Conservation (phyloP, 2,888 invertebrate species). For the Bruchidius siliquastri region DNA sequence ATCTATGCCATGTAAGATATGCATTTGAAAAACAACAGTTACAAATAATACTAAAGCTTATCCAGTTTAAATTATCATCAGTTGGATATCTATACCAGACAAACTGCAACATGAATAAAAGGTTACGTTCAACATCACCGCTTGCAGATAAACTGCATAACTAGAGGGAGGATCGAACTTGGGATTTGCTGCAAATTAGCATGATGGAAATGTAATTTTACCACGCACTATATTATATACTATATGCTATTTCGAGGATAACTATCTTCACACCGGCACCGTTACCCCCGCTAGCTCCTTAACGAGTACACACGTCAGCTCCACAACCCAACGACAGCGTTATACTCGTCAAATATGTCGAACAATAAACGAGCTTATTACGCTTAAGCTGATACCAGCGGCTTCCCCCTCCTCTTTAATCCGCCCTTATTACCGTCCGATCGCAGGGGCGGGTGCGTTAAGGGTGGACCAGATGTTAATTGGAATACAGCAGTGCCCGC, state of each 20-base stretch:
- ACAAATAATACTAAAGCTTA: too few relatives aligned
- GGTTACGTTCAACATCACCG: too few relatives aligned
- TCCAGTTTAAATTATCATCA: too few relatives aligned
- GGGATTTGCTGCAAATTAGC: too few relatives aligned
- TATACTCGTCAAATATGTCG: conserved; percentile 17
- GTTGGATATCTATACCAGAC: too few relatives aligned
- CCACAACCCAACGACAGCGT: background rate
- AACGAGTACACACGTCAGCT: background rate
- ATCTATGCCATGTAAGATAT: too few relatives aligned
- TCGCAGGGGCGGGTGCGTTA: background rate
- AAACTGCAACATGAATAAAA: too few relatives aligned
- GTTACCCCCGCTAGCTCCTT: background rate
- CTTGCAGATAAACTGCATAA: too few relatives aligned
- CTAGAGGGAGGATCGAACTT: too few relatives aligned
- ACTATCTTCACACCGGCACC: background rate
- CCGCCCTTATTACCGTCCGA: background rate
- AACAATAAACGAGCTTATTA: conserved; percentile 19
- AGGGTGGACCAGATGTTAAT: conserved; percentile 4
- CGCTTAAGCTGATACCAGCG: conserved; percentile 8
- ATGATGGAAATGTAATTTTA: too few relatives aligned
- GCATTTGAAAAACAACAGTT: too few relatives aligned
- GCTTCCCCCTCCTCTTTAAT: conserved; percentile 1
- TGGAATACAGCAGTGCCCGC: background rate
- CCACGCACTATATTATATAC: too few relatives aligned
- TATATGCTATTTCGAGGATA: background rate